Base-by-base conservation (phyloP, 1,140 invertebrate genomes). In the Diorhabda carinulata region DNA sequence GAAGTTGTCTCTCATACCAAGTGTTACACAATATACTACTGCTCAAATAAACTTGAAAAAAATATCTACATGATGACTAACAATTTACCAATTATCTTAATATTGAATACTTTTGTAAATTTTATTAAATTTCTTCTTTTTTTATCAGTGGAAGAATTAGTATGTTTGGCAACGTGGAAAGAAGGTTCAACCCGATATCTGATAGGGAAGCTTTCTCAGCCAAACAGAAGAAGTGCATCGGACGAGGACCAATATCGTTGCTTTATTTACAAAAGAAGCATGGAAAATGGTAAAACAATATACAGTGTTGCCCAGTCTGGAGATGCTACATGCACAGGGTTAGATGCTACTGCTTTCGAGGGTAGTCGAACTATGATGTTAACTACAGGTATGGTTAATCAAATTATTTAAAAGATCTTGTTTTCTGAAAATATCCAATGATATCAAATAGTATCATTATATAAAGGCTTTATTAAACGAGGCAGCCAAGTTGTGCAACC, bases 131-230 rank as follows among this genome's bases (percentile, higher is more conserved):
- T 25, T 25, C 1, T 25, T 25, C 25, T 25, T 25, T 25, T 6
- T 73, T 76, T 86, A 85, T 57, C 82, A 94, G 92, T 90, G 66
- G 91, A 94, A 79, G 92, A 93, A 81, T 81, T 94, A 43, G 87
- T 90, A 76, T 95, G 93, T 77, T 81, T 94, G 57, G 93, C 91
- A 1, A 88, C 87, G 9, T 95, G 93, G 93, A 93, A 91, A 79
- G 92, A 95, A 78, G 92, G 92, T 57, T 92, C 91, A 63, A 87
- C 89, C 5, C 84, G 89, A 69, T 95, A 94, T 80, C 84, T 95
- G 45, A 90, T 95, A 56, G 92, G 91, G 0, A 85, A 86, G 80
- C 76, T 88, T 76, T 81, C 82, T 67, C 81, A 86, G 77, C 79
- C 77, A 79, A 70, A 85, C 84, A 79, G 84, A 45, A 78, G 85